Evolutionary conservation across 2,888 invertebrate species (phyloP), one percentile per base, ranked within the genome.

Genomic region (Volucella inflata): DNA sequence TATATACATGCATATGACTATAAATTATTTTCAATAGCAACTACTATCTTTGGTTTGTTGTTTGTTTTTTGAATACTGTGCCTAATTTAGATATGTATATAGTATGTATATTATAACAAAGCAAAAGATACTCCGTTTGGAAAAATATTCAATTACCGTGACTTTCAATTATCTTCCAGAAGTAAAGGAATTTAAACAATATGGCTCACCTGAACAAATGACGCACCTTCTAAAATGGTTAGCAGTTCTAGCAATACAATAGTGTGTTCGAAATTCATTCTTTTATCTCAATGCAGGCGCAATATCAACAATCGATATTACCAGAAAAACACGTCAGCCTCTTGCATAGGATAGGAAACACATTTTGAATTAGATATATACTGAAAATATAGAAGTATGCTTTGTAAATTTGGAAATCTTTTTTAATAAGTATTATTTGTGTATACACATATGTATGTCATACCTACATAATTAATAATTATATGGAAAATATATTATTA

Each of bases 191-290:
- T 30, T n/a, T 59, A 59, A 17, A 71, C 8, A 59, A 9, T 76
- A 74, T 71, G 62, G 71, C 81, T 87, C 77, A 87, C 87, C 87
- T 87, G 82, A 74, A 82, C 67, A 53, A 74, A 74, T 68, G 85
- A 67, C 17, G 76, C 65, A 59, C 79, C 77, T 71, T 87, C 79
- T 17, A 87, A 67, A 71, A 87, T 46, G 44, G 87, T 74, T 2
- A 85, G 62, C 68, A 87, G 80, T 64, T 85, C 80, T 44, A 87
- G 74, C 57, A 87, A 53, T 64, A 82, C 64, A 68, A 87, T 80
- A 40, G 82, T 71, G 67, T 77, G 60, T 65, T 85, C 85, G 65
- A 87, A 77, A 78, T 87, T 85, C 87, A 87, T 87, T 77, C 70
- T 87, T 75, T 46, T 40, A 64, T 71, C 42, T 50, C 57, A 16